Evolutionary conservation across 2,888 invertebrate species (phyloP).

Genomic region (Drosophila anomalata): DNA sequence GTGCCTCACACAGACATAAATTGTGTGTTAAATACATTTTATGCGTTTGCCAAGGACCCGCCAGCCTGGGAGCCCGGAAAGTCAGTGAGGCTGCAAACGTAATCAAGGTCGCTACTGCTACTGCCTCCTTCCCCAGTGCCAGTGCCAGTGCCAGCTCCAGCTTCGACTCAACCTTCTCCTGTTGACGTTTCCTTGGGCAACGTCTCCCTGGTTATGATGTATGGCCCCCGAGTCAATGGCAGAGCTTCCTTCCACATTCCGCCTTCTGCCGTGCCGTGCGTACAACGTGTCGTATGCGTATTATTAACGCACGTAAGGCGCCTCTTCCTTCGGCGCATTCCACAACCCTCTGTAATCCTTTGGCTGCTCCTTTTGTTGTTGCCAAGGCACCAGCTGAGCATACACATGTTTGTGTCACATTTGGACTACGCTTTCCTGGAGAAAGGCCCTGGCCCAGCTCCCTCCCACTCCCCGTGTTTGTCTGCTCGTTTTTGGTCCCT

Average conservation of each 20-base stretch:
- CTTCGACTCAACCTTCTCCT: slow-evolving; percentile 17
- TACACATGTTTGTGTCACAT: slow-evolving; percentile 76
- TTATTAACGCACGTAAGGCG: slow-evolving; percentile 73
- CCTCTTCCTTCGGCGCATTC: slow-evolving; percentile 5
- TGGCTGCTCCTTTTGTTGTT: slow-evolving; percentile 57
- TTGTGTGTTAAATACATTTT: slow-evolving; percentile 80
- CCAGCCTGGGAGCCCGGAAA: slow-evolving; percentile 27
- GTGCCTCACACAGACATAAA: slow-evolving; percentile 70
- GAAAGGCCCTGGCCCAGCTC: slow-evolving; percentile 13
- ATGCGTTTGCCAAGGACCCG: slow-evolving; percentile 62
- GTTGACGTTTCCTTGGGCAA: slow-evolving; percentile 61
- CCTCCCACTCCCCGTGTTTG: slow-evolving; percentile 9
- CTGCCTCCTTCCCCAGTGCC: not conserved
- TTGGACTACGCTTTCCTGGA: slow-evolving; percentile 46
- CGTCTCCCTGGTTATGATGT: slow-evolving; percentile 58
- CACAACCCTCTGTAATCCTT: slow-evolving; percentile 52
- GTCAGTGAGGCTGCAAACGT: slow-evolving; percentile 72
- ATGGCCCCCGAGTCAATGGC: slow-evolving; percentile 44
- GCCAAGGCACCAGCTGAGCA: slow-evolving; percentile 64
- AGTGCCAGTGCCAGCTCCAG: too few species aligned
- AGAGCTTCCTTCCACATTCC: slow-evolving; percentile 20
- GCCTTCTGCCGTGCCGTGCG: slow-evolving; percentile 20
- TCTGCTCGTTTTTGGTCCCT: slow-evolving; percentile 50
- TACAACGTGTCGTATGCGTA: slow-evolving; percentile 70
- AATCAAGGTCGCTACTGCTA: slow-evolving; percentile 65